Conservation (phyloP, 2,113 vertebrate species). For the Abramis brama region DNA sequence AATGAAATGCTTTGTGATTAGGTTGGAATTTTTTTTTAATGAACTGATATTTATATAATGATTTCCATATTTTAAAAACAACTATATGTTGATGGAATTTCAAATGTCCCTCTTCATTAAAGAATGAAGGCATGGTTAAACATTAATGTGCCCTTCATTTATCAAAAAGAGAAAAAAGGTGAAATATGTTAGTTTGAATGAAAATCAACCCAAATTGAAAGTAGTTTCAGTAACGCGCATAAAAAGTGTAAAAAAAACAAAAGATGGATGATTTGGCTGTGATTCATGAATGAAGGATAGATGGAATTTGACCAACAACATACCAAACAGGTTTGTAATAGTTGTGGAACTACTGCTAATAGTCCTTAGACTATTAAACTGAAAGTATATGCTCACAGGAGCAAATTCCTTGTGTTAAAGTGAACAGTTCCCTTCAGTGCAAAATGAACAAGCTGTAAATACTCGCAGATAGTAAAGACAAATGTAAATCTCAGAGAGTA, state of each 20-base stretch:
- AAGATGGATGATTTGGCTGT: not conserved
- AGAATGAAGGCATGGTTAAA: not conserved
- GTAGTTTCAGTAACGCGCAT: too few species aligned
- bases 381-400: not conserved
- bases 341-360: not conserved
- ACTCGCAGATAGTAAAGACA: not conserved
- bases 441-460: not conserved
- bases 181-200: not conserved
- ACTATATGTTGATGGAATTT: not conserved
- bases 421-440: not conserved
- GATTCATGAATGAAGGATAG: not conserved
- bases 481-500: not conserved
- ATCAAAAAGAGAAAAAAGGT: not conserved
- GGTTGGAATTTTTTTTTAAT: too few species aligned
- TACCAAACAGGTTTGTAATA: not conserved
- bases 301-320: not conserved
- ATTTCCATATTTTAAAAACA: not conserved
- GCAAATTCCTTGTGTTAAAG: not conserved
- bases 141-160: not conserved
- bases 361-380: not conserved
- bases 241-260: not conserved
- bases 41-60: not conserved
- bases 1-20: not conserved
- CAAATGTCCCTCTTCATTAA: not conserved
- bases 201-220: not conserved